Evolutionary conservation across 2,797 vertebrate genomes (phyloP), one percentile per base, ranked within the genome.

Genomic region (Synaphobranchus kaupii): DNA sequence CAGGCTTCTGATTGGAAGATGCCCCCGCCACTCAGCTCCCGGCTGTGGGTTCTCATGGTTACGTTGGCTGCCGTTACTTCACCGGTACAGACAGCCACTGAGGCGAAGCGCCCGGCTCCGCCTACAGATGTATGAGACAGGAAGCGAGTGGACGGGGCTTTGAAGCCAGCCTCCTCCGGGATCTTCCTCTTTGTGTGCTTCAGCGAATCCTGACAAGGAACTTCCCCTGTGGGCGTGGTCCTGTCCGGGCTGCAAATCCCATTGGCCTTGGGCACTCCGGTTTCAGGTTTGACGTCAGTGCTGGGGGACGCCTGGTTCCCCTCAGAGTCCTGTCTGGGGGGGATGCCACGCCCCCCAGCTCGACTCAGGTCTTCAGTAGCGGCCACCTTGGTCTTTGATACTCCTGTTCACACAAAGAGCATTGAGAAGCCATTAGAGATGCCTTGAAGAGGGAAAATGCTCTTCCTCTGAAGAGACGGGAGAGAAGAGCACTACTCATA

Each of bases 21-120:
- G 73, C 92, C 89, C 84, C 60, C 86, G 3, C 90, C 93, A 86
- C 93, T 94, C 86, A 93, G 4, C 87, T 94, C 92, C 90, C 91
- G 94, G 93, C 84, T 92, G 84, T 93, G 94, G 87, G 89, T 89
- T 83, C 73, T 93, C 84, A 90, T 87, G 25, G 89, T 73, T 1
- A 6, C 34, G 34, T 81, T 88, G 31, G 82, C 0, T 25, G 86
- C 86, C 63, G 84, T 90, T 13, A 89, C 87, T 52, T 91, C 84
- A 0, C 63, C 54, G 66, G 25, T 31, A 48, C 28, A 58, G 56
- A 58, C 58, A 20, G 89, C 88, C 76, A 1, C 80, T 84, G 52
- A 76, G 17, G 31, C 20, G 1, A 85, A 0, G 78, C 39, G 9
- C 12, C 63, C 76, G n/a, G 84, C 6, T 52, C 85, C 63, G 28